Evolutionary conservation across 2,888 invertebrate genomes (phyloP).

Genomic region (Ectemnius lituratus): DNA sequence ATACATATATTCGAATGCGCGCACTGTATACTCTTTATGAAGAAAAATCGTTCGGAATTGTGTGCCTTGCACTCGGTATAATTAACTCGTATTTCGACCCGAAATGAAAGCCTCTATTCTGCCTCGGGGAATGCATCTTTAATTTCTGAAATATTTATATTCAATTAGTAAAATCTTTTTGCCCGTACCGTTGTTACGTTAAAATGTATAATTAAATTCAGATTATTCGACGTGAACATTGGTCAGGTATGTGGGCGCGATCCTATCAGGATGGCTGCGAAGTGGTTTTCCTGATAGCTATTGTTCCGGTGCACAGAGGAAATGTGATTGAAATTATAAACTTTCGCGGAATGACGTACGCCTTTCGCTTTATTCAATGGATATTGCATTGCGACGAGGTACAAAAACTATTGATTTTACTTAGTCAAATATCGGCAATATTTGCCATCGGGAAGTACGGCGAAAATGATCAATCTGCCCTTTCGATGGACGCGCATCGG

Average conservation of each 20-base stretch:
- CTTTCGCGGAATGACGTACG: neutral
- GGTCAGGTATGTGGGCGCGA: neutral
- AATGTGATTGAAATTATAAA: neutral
- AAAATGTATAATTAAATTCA: constrained; percentile 11
- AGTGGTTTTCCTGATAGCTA: neutral
- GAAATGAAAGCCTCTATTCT: too few species aligned
- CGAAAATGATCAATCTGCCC: neutral
- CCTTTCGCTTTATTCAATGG: neutral
- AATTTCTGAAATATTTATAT: too few species aligned
- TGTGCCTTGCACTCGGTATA: too few species aligned
- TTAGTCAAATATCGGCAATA: neutral
- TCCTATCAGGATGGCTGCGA: neutral
- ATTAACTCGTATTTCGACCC: too few species aligned
- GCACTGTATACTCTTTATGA: too few species aligned
- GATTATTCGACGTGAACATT: constrained; percentile 3
- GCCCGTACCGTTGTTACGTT: neutral
- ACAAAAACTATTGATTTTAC: neutral
- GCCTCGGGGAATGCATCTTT: too few species aligned
- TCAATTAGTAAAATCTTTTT: too few species aligned
- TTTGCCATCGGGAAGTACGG: neutral
- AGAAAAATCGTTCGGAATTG: too few species aligned
- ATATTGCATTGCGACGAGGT: neutral
- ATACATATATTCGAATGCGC: too few species aligned
- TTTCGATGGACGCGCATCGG: neutral
- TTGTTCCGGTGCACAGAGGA: constrained; percentile 29